phyloP scores from a whole-genome alignment of 1,140 invertebrate genomes.

The Dinothrombium tinctorium region DNA sequence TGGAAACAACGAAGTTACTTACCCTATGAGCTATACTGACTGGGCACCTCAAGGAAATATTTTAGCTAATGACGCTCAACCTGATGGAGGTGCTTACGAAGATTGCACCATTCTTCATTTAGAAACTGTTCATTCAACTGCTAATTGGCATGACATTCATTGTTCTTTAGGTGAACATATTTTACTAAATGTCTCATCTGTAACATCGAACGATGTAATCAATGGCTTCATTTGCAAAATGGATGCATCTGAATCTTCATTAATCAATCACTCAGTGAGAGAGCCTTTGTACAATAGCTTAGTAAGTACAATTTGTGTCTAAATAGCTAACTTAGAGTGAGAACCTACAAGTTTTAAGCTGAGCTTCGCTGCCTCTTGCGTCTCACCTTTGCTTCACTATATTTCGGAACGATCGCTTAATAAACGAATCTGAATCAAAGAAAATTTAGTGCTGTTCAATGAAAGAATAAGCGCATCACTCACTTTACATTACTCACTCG shows the following conservation, averaged over 20 bases:
- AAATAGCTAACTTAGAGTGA: too few species aligned
- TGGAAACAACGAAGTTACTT: slow-evolving; percentile 18
- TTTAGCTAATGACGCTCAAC: slow-evolving; percentile 12
- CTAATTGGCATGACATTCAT: slow-evolving; percentile 17
- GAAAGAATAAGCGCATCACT: too few species aligned
- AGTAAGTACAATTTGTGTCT: too few species aligned
- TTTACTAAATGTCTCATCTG: not conserved
- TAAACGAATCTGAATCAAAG: too few species aligned
- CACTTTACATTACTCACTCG: too few species aligned
- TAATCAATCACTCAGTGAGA: slow-evolving; percentile 1
- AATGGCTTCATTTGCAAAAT: slow-evolving; percentile 17
- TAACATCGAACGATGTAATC: slow-evolving; percentile 6
- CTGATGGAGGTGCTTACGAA: slow-evolving; percentile 18
- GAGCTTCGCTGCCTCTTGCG: too few species aligned
- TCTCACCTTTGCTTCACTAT: too few species aligned
- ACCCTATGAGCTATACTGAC: slow-evolving; percentile 19
- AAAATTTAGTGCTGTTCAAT: too few species aligned
- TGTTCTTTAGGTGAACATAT: slow-evolving; percentile 3
- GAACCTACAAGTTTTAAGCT: too few species aligned
- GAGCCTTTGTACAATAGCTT: slow-evolving; percentile 5
- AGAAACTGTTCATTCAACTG: slow-evolving; percentile 16
- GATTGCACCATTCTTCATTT: slow-evolving; percentile 17
- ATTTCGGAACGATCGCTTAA: too few species aligned
- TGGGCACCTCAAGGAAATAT: slow-evolving; percentile 13
- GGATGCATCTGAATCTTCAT: slow-evolving; percentile 7